A percentile compares a stretch with the other conserved stretches of the same genome.
These are phyloP conservation scores for Conopomorpha cramerella DNA, from an alignment of 1,140 invertebrate species.

Conservation along the genomic window DNA sequence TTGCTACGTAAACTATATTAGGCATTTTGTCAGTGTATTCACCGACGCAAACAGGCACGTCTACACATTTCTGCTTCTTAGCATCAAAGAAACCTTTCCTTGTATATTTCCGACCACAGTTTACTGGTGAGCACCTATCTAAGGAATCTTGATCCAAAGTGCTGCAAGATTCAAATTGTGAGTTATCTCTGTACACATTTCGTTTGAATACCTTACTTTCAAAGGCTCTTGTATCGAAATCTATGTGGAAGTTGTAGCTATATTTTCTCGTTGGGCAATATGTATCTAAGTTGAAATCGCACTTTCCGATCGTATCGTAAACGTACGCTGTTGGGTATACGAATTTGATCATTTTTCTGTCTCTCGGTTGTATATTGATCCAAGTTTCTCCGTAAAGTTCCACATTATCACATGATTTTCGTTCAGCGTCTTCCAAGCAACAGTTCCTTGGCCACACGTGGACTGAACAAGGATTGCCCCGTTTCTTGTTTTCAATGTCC, in stretches of 20 bases:
- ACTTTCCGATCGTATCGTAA: conserved; percentile 27
- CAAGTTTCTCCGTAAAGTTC: conserved; percentile 10
- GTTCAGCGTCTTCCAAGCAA: conserved; percentile 15
- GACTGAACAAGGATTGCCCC: conserved; percentile 13
- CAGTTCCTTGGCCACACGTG: conserved; percentile 17
- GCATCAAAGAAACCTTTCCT: conserved; percentile 20
- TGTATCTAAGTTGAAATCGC: conserved; percentile 17
- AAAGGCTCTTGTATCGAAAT: conserved; percentile 24
- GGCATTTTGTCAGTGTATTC: conserved; percentile 20
- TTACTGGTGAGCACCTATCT: conserved; percentile 18
- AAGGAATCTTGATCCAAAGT: conserved; percentile 23
- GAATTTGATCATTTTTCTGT: conserved; percentile 19
- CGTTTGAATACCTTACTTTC: conserved; percentile 7
- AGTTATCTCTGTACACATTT: too few species aligned
- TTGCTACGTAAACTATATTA: conserved; percentile 18
- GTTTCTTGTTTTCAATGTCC: conserved; percentile 24
- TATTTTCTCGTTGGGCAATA: conserved; percentile 10
- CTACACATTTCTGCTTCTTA: conserved; percentile 16
- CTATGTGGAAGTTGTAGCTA: conserved; percentile 12
- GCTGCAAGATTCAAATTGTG: conserved; percentile 13
- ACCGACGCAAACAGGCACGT: conserved; percentile 13
- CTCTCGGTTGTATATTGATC: conserved; percentile 14
- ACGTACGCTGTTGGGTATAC: conserved; percentile 20
- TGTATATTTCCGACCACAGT: conserved; percentile 32
- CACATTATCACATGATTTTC: conserved; percentile 17